These are phyloP conservation scores for Dione juno DNA, from an alignment of 2,888 invertebrate genomes.

Conservation along the genomic window DNA sequence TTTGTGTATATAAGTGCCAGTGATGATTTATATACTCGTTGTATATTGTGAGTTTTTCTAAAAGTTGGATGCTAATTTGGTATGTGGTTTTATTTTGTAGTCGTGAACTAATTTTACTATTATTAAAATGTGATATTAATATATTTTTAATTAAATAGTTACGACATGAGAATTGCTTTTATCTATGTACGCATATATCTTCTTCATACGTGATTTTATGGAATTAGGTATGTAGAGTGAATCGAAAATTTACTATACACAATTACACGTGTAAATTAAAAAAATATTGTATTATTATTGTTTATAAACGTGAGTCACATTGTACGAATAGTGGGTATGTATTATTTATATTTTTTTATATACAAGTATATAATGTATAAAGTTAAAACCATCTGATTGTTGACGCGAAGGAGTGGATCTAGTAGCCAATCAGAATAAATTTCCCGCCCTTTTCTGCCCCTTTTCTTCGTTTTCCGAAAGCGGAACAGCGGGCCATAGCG, in stretches of 20 bases:
- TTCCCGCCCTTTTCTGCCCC: too few species aligned
- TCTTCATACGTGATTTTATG: constrained; percentile 28
- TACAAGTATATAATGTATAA: too few species aligned
- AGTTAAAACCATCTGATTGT: too few species aligned
- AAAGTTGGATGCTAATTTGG: constrained; percentile 24
- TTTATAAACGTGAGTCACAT: background rate
- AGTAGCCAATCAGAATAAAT: too few species aligned
- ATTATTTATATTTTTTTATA: background rate
- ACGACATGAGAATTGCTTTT: background rate
- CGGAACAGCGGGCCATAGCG: too few species aligned
- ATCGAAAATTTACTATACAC: background rate
- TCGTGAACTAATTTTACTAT: background rate
- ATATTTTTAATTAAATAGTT: constrained; percentile 13
- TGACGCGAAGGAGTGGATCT: too few species aligned
- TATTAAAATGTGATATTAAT: constrained; percentile 8
- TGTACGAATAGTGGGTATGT: background rate
- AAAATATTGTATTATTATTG: constrained; percentile 2
- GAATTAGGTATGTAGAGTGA: constrained; percentile 12
- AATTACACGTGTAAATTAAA: constrained; percentile 1
- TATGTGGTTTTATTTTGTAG: constrained; percentile 19
- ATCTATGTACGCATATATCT: background rate
- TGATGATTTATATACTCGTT: background rate
- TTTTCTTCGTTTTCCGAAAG: too few species aligned
- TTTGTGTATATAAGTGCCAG: background rate
- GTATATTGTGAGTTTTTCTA: background rate